phyloP scores from a whole-genome alignment of 2,888 invertebrate species.

The Scaptomyza tumidula region DNA sequence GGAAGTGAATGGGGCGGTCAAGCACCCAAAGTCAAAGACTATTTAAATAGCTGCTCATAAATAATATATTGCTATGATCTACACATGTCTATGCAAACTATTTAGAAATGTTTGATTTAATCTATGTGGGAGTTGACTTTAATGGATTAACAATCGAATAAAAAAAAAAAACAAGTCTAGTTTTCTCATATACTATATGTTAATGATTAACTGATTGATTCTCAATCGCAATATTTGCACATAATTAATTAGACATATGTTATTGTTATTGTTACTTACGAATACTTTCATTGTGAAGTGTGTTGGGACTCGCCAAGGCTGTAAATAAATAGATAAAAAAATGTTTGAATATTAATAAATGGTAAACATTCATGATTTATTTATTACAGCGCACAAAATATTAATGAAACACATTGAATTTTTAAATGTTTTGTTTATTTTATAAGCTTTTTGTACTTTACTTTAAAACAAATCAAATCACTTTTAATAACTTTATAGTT shows the following conservation, averaged over 20 bases:
- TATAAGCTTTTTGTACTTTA: not conserved
- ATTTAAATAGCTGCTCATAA: conserved; percentile 1
- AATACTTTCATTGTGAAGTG: conserved; percentile 85
- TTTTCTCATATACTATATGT: conserved; percentile 44
- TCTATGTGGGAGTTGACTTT: conserved; percentile 47
- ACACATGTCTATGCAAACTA: not conserved
- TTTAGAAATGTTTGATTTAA: conserved; percentile 26
- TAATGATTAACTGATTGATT: conserved; percentile 27
- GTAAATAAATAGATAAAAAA: conserved; percentile 57
- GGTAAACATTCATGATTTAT: conserved; percentile 2
- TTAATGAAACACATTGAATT: conserved; percentile 15
- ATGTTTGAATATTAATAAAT: conserved; percentile 28
- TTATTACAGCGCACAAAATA: conserved; percentile 1
- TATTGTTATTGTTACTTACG: conserved; percentile 84
- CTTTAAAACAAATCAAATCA: conserved; percentile 9
- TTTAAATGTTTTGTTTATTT: conserved; percentile 6
- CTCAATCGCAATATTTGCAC: conserved; percentile 38
- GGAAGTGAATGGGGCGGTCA: conserved; percentile 53
- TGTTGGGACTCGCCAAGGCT: conserved; percentile 68
- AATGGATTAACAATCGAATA: conserved; percentile 19
- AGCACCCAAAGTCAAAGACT: conserved; percentile 33
- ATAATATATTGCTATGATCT: not conserved
- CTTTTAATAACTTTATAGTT: conserved; percentile 4
- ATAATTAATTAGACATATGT: conserved; percentile 35
- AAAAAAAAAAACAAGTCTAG: conserved; percentile 29